A percentile compares a stretch with the other conserved stretches of the same genome.
phyloP scores from a whole-genome alignment of 2,797 vertebrate genomes.

The Malacoctenus gilli region DNA sequence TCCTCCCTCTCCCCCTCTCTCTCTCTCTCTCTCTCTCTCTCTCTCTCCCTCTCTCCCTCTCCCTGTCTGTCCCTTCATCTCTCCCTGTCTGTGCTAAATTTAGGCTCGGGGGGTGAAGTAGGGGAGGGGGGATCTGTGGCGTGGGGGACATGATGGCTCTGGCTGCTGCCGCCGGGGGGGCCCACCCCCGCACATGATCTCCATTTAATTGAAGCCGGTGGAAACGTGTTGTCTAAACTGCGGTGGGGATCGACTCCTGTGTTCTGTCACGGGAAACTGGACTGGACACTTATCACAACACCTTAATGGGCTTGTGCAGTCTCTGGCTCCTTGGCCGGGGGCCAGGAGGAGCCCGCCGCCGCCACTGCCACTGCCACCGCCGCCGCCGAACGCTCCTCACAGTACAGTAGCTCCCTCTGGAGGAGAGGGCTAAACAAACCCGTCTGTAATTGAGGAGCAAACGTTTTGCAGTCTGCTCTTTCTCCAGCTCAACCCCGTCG shows the following conservation, averaged over 20 bases:
- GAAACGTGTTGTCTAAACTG: conserved; percentile 77
- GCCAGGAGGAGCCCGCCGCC: conserved; percentile 55
- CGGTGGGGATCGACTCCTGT: conserved; percentile 70
- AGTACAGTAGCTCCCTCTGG: conserved; percentile 76
- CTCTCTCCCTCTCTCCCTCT: conserved; percentile 29
- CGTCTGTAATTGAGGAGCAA: conserved; percentile 45
- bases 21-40: conserved; percentile 28
- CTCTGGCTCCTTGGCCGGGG: conserved; percentile 59
- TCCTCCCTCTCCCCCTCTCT: conserved; percentile 32
- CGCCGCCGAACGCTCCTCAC: conserved; percentile 20
- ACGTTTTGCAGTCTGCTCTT: conserved; percentile 54
- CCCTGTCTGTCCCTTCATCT: conserved; percentile 44
- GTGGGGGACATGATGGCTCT: conserved; percentile 58
- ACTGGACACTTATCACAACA: conserved; percentile 81
- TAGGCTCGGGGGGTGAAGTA: conserved; percentile 63
- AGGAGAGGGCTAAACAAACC: conserved; percentile 66
- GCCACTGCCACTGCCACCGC: no score
- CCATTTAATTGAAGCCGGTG: conserved; percentile 72
- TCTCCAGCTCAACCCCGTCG: conserved; percentile 54
- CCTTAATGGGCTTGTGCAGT: conserved; percentile 76
- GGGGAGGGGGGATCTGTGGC: conserved; percentile 43
- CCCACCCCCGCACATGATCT: conserved; percentile 67
- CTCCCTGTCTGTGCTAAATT: conserved; percentile 69
- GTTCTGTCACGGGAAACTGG: conserved; percentile 74
- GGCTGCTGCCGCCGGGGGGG: conserved; percentile 50